Evolutionary conservation across 2,113 vertebrate species (phyloP).

Genomic region (Equus przewalskii): DNA sequence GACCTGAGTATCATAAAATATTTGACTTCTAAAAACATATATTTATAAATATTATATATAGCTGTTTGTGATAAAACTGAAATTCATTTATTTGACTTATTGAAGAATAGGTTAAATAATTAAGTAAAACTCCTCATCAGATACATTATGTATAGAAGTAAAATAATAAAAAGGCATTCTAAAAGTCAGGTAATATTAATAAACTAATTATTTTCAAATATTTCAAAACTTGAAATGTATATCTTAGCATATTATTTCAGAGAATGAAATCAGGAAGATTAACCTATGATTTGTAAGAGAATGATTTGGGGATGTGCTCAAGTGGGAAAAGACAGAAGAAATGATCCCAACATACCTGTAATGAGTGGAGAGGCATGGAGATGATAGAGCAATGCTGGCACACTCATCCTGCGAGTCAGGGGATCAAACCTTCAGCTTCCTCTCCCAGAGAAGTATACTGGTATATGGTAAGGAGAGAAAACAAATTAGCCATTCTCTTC

Average conservation of each 20-base stretch:
- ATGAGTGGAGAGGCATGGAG: not conserved
- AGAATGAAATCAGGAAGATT: not conserved
- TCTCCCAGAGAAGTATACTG: not conserved
- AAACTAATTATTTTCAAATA: conserved; percentile 2
- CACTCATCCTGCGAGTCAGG: not conserved
- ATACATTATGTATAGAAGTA: not conserved
- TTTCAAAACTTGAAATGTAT: not conserved
- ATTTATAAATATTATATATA: not conserved
- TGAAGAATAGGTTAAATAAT: not conserved
- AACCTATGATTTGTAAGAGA: not conserved
- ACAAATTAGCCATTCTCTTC: not conserved
- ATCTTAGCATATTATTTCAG: not conserved
- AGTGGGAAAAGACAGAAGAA: not conserved
- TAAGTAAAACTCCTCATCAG: not conserved
- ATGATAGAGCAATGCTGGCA: fast-evolving
- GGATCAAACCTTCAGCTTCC: not conserved
- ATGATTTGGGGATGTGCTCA: not conserved
- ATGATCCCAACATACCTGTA: not conserved
- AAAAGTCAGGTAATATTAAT: not conserved
- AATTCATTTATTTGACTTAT: not conserved
- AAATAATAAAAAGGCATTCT: not conserved
- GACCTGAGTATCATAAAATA: not conserved
- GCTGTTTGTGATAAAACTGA: not conserved
- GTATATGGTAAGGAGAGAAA: not conserved
- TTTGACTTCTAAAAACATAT: not conserved